Evolutionary conservation across 1,140 invertebrate species (phyloP), one percentile per base, ranked within the genome.

Genomic region (Hypsibius dujardini): DNA sequence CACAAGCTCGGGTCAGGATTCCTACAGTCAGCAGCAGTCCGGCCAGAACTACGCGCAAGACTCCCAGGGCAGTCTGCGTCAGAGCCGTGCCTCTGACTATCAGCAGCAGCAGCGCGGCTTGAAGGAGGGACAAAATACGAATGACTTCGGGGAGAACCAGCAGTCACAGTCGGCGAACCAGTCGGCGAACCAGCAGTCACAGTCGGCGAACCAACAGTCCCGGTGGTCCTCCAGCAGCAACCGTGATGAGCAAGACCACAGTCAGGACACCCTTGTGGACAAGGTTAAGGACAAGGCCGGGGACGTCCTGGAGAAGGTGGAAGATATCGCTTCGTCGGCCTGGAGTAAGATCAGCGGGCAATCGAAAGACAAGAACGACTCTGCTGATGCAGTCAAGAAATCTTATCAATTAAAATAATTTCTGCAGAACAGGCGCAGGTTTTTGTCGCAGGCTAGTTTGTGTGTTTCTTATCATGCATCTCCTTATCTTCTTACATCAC

Each of bases 261-360:
- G 3, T 15, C 12, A 15, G 7, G 62, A 12, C 12, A 45, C 12
- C 62, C 3, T 42, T 3, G 62, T 67, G 12, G 62, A 67, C 45
- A 67, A 15, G 62, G 62, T 67, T 3, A 67, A 67, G 42, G 62
- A 67, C 42, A 45, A 12, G 62, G 42, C 42, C 12, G 12, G 42
- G 12, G 45, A 67, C 42, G 42, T 67, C 12, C 12, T 67, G 12
- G 12, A 67, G 3, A 67, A 67, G 42, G 62, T 67, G 62, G 62
- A 67, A 42, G 62, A 45, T 12, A 67, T 67, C 12, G 62, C 62
- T 45, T 67, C 62, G 42, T 12, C 62, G 42, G 62, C 62, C 12
- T 67, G 62, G 62, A 45, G 42, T 3, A 67, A 67, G 62, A 67
- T 67, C 62, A 67, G 62, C 42, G 42, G 62, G 28, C 28, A 28